A percentile compares a stretch with the other conserved stretches of the same genome.
Evolutionary conservation across 1,140 invertebrate genomes (phyloP).

Genomic region (Drepana arcuata): DNA sequence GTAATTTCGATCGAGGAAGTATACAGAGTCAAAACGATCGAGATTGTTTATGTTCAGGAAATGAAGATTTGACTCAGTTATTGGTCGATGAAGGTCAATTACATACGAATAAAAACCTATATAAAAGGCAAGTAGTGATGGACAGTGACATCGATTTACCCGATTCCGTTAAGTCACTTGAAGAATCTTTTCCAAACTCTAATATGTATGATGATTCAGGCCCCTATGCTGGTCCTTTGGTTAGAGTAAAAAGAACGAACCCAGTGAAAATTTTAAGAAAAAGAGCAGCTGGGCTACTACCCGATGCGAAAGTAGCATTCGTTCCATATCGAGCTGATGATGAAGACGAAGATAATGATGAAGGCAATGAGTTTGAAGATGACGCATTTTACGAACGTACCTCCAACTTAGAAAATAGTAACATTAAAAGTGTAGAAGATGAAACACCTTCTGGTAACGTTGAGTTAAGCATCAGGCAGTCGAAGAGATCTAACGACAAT

Average conservation of each 20-base stretch:
- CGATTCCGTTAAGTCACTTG: slow-evolving; percentile 38
- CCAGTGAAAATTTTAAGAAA: slow-evolving; percentile 25
- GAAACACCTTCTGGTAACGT: no score
- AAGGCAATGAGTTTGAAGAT: slow-evolving; percentile 50
- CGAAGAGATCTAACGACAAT: no score
- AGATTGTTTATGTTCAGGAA: slow-evolving; percentile 23
- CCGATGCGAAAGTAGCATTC: slow-evolving; percentile 38
- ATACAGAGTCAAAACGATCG: slow-evolving; percentile 18
- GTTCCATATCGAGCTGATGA: slow-evolving; percentile 35
- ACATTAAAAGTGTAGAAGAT: slow-evolving; percentile 1
- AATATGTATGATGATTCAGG: slow-evolving; percentile 25
- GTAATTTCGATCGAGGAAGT: slow-evolving; percentile 9
- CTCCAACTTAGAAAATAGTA: slow-evolving; percentile 27
- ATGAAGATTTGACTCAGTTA: slow-evolving; percentile 30
- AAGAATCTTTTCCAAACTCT: slow-evolving; percentile 51
- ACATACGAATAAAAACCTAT: slow-evolving; percentile 13
- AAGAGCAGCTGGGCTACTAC: slow-evolving; percentile 22
- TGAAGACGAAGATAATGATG: slow-evolving; percentile 41
- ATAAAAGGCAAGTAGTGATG: no score
- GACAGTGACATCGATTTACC: no score
- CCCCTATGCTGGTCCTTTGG: slow-evolving; percentile 32
- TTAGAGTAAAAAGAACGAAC: slow-evolving; percentile 56
- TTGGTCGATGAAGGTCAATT: slow-evolving; percentile 19
- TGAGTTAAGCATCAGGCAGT: no score
- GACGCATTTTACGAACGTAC: slow-evolving; percentile 39